Evolutionary conservation across 2,888 invertebrate genomes (phyloP), one percentile per base, ranked within the genome.

Genomic region (Geotrupes spiniger): DNA sequence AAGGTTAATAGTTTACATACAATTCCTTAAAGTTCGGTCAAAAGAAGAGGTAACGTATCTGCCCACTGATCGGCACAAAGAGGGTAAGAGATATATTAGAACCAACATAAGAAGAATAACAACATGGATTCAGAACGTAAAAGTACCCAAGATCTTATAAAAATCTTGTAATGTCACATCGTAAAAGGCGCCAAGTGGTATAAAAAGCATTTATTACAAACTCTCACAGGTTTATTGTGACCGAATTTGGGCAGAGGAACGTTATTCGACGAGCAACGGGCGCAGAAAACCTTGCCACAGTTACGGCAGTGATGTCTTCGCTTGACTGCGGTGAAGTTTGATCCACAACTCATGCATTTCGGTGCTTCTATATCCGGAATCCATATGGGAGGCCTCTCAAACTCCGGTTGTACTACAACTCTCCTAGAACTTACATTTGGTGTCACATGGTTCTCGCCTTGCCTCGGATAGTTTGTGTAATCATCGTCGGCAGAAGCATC

Each of bases 281-380:
- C 89, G 74, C 96, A 97, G 74, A 95, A 96, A 31, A 96, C 93
- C 80, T 92, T 85, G 72, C 97, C 97, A 75, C 97, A 99, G 74
- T 96, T 96, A 61, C 98, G 79, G 71, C 98, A 98, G 73, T 98
- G 98, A 72, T 99, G 98, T 6, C 98, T 77, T 11, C 98, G 82
- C 29, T 97, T 83, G 62, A 99, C 91, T 56, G 98, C 91, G 2
- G 95, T 98, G 76, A 99, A 99, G 61, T 86, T 86, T 11, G 89
- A 85, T 50, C 84, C 82, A 72, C 99, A 99, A 27, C 92, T 85
- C 87, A 94, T 95, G 73, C 98, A 99, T 46, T 87, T 81, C 0
- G 92, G 89, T 28, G 92, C 92, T 55, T 90, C 85, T 48, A 91
- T 87, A 73, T 97, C 96, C 0, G 98, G 98, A 51, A 98, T 87